Conservation (phyloP, 2,113 vertebrate genomes). For the Brevimyrus niger region DNA sequence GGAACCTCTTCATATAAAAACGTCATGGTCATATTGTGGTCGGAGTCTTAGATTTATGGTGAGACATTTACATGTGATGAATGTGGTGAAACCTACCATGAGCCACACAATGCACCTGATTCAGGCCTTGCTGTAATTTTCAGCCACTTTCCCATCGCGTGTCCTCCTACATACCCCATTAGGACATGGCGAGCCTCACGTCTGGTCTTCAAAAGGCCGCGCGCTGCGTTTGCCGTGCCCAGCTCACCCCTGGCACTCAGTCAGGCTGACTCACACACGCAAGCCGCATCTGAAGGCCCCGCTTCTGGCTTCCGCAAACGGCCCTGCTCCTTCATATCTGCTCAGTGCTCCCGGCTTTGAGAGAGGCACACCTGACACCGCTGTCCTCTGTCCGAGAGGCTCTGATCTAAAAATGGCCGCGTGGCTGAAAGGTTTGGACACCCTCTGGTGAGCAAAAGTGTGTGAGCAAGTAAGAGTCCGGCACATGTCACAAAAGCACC, state of each 20-base stretch:
- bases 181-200: neutral
- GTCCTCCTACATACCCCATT: neutral
- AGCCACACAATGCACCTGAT: neutral
- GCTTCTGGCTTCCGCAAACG: neutral
- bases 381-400: constrained; percentile 12
- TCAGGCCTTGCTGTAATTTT: neutral
- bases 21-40: neutral
- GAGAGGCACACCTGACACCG: neutral
- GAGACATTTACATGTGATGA: neutral
- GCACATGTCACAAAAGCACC: neutral
- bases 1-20: neutral
- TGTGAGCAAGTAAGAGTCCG: neutral
- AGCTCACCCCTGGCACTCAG: neutral
- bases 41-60: neutral
- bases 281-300: neutral
- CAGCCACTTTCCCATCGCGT: neutral
- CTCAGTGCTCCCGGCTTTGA: neutral
- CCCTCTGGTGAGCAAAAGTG: neutral
- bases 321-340: neutral
- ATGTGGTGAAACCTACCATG: neutral
- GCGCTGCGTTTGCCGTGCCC: neutral
- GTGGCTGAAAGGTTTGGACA: neutral
- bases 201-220: neutral
- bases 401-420: constrained; percentile 4
- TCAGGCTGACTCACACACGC: neutral